Percentiles rank a stretch among this genome's conserved stretches.
Evolutionary conservation across 2,797 vertebrate species (phyloP).

Genomic region (Cynodonichthys magdalenae): DNA sequence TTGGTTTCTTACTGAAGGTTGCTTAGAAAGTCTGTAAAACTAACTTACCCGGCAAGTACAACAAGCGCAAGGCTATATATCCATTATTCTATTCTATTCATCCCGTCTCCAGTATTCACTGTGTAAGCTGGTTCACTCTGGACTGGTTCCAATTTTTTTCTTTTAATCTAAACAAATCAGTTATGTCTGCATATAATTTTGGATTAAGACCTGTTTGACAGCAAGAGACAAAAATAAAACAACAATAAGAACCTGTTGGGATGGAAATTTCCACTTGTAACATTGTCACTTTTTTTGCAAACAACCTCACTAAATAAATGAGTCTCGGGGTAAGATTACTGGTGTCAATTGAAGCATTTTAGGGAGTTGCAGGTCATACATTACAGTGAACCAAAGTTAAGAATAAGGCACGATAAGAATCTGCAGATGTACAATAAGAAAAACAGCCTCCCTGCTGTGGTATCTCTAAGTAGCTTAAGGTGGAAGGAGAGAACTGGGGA

Average conservation of each 20-base stretch:
- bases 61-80: no score
- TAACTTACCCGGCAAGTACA: no score
- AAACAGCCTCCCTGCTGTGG: slow-evolving; percentile 74
- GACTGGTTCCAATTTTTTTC: no score
- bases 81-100: no score
- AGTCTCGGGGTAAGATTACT: slow-evolving; percentile 42
- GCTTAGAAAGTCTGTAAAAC: no score
- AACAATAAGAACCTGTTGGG: neutral
- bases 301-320: slow-evolving; percentile 53
- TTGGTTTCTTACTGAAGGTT: neutral
- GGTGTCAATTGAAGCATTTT: slow-evolving; percentile 25
- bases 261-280: neutral
- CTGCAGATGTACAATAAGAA: slow-evolving; percentile 74
- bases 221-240: no score
- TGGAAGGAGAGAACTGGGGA: slow-evolving; percentile 8
- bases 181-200: no score
- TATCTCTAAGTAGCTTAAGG: slow-evolving; percentile 67
- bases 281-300: slow-evolving; percentile 18
- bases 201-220: no score
- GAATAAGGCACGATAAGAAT: slow-evolving; percentile 66
- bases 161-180: no score
- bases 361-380: slow-evolving; percentile 25
- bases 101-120: no score
- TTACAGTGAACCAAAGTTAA: slow-evolving; percentile 22
- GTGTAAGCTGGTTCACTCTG: no score